Evolutionary conservation across 2,888 invertebrate species (phyloP).

Genomic region (Bellardia pandia): DNA sequence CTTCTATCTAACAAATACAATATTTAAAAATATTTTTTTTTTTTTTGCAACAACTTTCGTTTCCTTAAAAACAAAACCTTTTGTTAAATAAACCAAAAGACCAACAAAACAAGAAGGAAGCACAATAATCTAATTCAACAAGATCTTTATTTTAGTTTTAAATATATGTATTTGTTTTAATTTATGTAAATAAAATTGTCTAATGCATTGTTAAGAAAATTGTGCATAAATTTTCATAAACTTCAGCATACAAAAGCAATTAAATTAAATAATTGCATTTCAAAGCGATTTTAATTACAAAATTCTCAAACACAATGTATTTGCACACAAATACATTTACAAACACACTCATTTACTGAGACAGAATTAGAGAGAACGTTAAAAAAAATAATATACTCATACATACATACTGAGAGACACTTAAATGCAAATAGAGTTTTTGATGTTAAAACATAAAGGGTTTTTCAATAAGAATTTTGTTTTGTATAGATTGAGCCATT

Average conservation of each 20-base stretch:
- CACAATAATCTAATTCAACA: not conserved
- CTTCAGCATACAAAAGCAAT: constrained; percentile 73
- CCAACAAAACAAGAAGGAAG: not conserved
- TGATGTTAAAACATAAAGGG: not conserved
- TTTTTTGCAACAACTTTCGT: too few relatives aligned
- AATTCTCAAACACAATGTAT: constrained; percentile 70
- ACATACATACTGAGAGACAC: not conserved
- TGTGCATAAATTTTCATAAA: constrained; percentile 71
- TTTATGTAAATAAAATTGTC: constrained; percentile 54
- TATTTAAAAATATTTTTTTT: too few relatives aligned
- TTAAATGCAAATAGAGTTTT: constrained; percentile 24
- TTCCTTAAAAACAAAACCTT: not conserved
- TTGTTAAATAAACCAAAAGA: not conserved
- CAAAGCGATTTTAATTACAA: constrained; percentile 74
- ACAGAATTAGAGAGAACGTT: not conserved
- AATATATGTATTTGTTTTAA: constrained; percentile 14
- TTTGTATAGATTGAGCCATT: too few relatives aligned
- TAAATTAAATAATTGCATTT: constrained; percentile 74
- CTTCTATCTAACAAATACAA: too few relatives aligned
- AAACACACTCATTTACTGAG: constrained; percentile 7
- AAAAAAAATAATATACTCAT: constrained; percentile 15
- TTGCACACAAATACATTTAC: constrained; percentile 17
- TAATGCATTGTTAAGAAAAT: constrained; percentile 49
- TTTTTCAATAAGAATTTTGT: too few relatives aligned
- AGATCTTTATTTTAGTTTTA: not conserved